phyloP scores from a whole-genome alignment of 1,140 invertebrate species.

The Lysiphlebus fabarum region DNA sequence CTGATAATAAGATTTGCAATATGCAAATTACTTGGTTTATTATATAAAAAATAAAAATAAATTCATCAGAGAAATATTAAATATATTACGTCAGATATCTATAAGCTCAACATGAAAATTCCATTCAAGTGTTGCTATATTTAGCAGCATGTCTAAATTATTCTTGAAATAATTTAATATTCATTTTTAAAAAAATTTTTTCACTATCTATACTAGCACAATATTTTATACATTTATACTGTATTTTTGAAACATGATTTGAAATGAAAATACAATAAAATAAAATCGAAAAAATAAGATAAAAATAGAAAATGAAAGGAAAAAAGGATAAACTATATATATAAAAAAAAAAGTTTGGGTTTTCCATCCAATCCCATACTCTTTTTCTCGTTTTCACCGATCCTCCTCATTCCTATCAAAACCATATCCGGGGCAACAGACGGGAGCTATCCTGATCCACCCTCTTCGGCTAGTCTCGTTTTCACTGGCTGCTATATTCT shows the following conservation, averaged over 20 bases:
- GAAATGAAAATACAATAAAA: neutral
- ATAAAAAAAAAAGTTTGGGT: slow-evolving; percentile 28
- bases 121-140: slow-evolving; percentile 11
- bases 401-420: slow-evolving; percentile 2
- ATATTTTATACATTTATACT: no score
- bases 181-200: neutral
- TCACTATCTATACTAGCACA: no score
- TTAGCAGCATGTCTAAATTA: slow-evolving; percentile 14
- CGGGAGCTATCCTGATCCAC: slow-evolving; percentile 38
- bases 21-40: no score
- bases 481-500: neutral
- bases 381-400: slow-evolving; percentile 32
- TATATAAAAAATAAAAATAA: no score
- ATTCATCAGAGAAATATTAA: no score
- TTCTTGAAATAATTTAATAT: slow-evolving; percentile 8
- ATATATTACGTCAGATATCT: slow-evolving; percentile 13
- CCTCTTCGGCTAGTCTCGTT: slow-evolving; percentile 24
- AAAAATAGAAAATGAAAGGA: slow-evolving; percentile 13
- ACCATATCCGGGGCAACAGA: slow-evolving; percentile 27
- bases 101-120: slow-evolving; percentile 17
- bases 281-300: slow-evolving; percentile 12
- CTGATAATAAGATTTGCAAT: no score
- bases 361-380: slow-evolving; percentile 43
- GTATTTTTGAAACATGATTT: no score
- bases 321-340: slow-evolving; percentile 5